Conservation (phyloP, 2,888 invertebrate species). For the Drosophila antonietae region DNA sequence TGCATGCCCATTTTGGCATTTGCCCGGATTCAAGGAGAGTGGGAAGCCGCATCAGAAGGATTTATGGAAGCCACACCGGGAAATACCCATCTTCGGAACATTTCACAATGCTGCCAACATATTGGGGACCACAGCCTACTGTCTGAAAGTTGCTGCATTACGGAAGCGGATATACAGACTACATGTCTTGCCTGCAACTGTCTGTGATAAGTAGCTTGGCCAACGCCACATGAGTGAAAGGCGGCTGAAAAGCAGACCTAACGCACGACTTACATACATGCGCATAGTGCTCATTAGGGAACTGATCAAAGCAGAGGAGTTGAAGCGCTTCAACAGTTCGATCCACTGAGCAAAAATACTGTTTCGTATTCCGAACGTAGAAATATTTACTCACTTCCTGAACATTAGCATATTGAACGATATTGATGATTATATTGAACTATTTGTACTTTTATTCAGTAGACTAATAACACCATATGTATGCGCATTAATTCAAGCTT, state of each 20-base stretch:
- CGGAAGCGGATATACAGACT: constrained; percentile 47
- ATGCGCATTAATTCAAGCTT: neutral
- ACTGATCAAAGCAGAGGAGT: neutral
- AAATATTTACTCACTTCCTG: neutral
- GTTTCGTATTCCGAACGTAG: too few relatives aligned
- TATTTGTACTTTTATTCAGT: neutral
- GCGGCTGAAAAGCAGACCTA: constrained; percentile 17
- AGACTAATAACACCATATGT: neutral
- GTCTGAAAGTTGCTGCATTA: constrained; percentile 45
- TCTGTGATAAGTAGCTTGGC: constrained; percentile 38
- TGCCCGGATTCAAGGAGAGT: constrained; percentile 17
- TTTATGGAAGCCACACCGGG: constrained; percentile 45
- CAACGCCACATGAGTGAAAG: constrained; percentile 32
- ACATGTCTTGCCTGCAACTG: neutral
- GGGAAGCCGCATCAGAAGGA: constrained; percentile 20
- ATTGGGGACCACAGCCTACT: constrained; percentile 20
- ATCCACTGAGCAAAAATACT: neutral
- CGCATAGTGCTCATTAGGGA: constrained; percentile 1
- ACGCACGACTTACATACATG: neutral
- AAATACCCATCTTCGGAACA: constrained; percentile 10
- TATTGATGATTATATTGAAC: neutral
- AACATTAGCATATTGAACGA: neutral
- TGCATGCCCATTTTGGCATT: constrained; percentile 30
- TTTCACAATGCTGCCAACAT: constrained; percentile 31
- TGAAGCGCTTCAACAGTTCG: neutral